Percentiles rank a stretch among this genome's conserved stretches.
Conservation (phyloP, 2,888 invertebrate genomes). For the Phaedon cochleariae region DNA sequence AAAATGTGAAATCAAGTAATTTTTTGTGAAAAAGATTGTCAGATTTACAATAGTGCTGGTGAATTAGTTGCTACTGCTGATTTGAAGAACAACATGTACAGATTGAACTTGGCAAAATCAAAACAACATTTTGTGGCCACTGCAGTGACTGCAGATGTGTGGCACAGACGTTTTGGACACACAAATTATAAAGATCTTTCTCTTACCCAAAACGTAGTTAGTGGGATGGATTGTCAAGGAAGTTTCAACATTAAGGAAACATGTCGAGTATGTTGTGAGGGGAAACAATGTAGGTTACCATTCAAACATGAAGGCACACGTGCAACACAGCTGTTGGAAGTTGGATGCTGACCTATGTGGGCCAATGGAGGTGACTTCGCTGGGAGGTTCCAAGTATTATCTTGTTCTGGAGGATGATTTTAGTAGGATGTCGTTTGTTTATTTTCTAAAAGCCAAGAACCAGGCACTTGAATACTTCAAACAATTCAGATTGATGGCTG, state of each 20-base stretch:
- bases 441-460: no score
- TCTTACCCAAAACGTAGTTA: no score
- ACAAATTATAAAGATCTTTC: conserved; percentile 30
- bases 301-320: no score
- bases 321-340: conserved; percentile 25
- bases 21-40: conserved; percentile 39
- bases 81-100: conserved; percentile 24
- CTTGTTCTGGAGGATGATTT: conserved; percentile 36
- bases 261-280: conserved; percentile 23
- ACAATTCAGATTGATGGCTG: no score
- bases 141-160: conserved; percentile 19
- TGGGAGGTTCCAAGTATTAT: no score
- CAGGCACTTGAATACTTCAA: no score
- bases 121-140: conserved; percentile 11
- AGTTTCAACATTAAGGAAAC: conserved; percentile 17
- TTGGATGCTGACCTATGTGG: no score
- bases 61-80: conserved; percentile 21
- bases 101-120: conserved; percentile 1
- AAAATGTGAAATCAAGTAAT: conserved; percentile 40
- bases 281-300: conserved; percentile 36
- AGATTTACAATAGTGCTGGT: no score
- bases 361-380: no score
- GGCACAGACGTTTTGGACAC: conserved; percentile 32
- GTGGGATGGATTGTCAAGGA: no score
- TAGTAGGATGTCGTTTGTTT: conserved; percentile 14